phyloP scores from a whole-genome alignment of 1,140 invertebrate species.

The Myzus persicae region DNA sequence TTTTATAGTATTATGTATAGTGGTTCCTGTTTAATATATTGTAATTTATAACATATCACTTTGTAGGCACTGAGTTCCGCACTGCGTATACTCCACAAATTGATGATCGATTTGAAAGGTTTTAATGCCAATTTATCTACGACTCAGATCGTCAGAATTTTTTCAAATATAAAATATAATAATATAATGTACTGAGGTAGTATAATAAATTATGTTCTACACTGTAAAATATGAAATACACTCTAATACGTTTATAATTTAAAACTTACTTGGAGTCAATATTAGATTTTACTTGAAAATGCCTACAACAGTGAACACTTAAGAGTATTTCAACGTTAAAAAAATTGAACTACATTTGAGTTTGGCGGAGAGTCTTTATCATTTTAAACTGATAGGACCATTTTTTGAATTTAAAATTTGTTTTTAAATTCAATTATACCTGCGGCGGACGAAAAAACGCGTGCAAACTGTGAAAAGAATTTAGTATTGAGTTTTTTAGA shows the following conservation, averaged over 20 bases:
- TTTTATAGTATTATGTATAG: no score
- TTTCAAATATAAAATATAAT: neutral
- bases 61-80: neutral
- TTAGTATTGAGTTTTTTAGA: neutral
- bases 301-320: no score
- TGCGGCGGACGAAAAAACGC: neutral
- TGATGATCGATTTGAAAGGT: neutral
- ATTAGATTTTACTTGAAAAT: neutral
- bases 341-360: neutral
- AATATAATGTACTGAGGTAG: no score
- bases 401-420: neutral
- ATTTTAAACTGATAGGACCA: neutral
- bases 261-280: neutral
- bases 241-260: neutral
- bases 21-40: no score
- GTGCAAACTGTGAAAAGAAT: neutral
- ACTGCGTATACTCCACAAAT: neutral
- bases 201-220: no score
- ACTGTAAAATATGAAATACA: no score
- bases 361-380: neutral
- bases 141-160: neutral
- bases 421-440: no score
- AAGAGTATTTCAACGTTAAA: neutral
- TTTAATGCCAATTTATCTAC: neutral
- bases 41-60: neutral